Base-by-base conservation (phyloP, 2,888 invertebrate genomes). In the Metacarcinus magister region DNA sequence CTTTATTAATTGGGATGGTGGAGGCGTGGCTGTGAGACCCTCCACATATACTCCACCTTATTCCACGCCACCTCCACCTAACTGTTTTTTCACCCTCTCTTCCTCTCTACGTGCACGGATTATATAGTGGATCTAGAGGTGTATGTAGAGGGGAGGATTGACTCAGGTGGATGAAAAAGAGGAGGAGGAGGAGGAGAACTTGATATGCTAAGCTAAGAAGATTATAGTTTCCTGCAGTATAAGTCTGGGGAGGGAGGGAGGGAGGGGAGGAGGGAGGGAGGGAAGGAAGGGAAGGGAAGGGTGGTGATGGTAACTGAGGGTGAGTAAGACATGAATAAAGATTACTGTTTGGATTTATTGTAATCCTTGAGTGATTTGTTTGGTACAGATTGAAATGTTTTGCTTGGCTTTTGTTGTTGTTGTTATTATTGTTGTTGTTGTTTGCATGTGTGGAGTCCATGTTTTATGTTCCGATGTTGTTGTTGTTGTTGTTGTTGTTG, bases 111-210 rank as follows among this genome's bases (percentile, higher is more conserved):
- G 13, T 60, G 60, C 19, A 54, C 48, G 13, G 13, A 48, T 48
- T 39, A 13, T 0, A 48, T 48, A 13, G 48, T 48, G 48, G 48
- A 48, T 10, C 0, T 48, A 13, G 48, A 48, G 48, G 48, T 48
- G 10, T 13, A 13, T 48, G 48, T 48, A 13, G 28, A 46, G 32
- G 28, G 48, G 23, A 32, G 28, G 93, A 48, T 8, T 8, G 48
- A 13, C 8, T 8, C 13, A 13, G 8, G 48, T 48, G 48, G 0
- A 13, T 48, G 48, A 13, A 32, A 75, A n/a, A 60, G 60, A 39
- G 60, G 93, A 92, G 92, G n/a, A 92, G 92, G n/a, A 46, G 93
- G 39, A 13, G 28, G 93, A 60, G 93, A 93, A 67, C 23, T 60
- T 39, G 54, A 54, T 44, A 93, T 7, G 23, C 60, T 60, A 92